A percentile compares a stretch with the other conserved stretches of the same genome.
phyloP scores from a whole-genome alignment of 2,113 vertebrate genomes.

The Ameiurus melas region DNA sequence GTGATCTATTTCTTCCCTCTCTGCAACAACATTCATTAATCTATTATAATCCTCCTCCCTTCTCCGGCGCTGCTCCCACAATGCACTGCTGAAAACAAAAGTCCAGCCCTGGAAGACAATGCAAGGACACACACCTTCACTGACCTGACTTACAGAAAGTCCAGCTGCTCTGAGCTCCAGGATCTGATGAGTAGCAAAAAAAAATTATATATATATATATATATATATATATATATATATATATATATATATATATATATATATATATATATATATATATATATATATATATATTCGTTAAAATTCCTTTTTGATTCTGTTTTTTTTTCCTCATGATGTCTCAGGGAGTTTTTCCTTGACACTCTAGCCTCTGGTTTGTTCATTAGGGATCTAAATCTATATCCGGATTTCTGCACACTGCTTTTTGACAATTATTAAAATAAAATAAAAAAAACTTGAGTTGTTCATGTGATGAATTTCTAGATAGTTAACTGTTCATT shows the following conservation, averaged over 20 bases:
- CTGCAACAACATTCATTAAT: slow-evolving; percentile 18
- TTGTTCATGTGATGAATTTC: neutral
- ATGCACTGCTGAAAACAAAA: slow-evolving; percentile 2
- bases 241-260: too few species aligned
- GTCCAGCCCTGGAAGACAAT: slow-evolving; percentile 34
- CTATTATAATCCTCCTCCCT: slow-evolving; percentile 37
- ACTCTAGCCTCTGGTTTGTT: neutral
- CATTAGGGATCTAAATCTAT: neutral
- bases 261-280: neutral
- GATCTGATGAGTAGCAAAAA: neutral
- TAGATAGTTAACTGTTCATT: neutral
- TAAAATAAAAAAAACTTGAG: neutral
- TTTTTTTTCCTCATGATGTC: neutral
- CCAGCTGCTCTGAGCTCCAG: slow-evolving; percentile 23
- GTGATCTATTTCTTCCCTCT: slow-evolving; percentile 29
- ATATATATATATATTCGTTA: neutral
- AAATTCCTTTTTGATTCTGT: neutral
- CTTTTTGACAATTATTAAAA: too few species aligned
- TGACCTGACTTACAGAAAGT: slow-evolving; percentile 29
- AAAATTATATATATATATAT: neutral
- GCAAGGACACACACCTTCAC: slow-evolving; percentile 24
- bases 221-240: neutral
- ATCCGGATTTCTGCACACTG: neutral
- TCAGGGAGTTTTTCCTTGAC: neutral
- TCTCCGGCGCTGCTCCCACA: neutral